Conservation (phyloP, 2,888 invertebrate species). For the Rhamnusium bicolor region DNA sequence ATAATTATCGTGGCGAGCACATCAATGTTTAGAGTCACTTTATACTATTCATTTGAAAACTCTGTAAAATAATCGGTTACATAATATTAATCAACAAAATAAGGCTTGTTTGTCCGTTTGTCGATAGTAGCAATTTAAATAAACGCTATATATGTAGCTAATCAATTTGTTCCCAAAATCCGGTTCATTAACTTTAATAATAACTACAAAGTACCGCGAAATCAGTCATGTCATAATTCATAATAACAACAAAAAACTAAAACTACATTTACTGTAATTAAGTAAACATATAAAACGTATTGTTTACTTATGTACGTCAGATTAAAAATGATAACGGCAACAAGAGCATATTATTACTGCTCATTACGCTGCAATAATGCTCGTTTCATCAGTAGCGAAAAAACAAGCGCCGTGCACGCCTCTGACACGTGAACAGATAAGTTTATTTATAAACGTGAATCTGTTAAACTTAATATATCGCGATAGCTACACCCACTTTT, state of each 20-base stretch:
- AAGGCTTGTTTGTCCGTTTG: background rate
- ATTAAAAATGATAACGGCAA: constrained; percentile 12
- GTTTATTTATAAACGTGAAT: constrained; percentile 27
- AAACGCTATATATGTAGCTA: too few species aligned
- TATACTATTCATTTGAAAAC: too few species aligned
- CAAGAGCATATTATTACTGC: background rate
- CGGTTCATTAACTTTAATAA: background rate
- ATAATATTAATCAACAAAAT: background rate
- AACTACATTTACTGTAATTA: background rate
- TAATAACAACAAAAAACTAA: background rate
- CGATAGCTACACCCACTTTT: constrained; percentile 3
- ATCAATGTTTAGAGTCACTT: too few species aligned
- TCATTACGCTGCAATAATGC: background rate
- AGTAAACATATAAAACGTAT: background rate
- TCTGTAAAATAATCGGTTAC: background rate
- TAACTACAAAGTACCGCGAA: background rate
- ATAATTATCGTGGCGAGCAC: too few species aligned
- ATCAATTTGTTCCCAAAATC: background rate
- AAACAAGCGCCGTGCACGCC: constrained; percentile 15
- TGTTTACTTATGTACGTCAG: background rate
- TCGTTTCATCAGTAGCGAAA: constrained; percentile 18
- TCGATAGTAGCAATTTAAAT: background rate
- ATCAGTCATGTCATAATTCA: too few species aligned
- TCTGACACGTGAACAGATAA: constrained; percentile 18
- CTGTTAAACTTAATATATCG: constrained; percentile 11